phyloP scores from a whole-genome alignment of 2,797 vertebrate species.

The Sebastes miniatus region DNA sequence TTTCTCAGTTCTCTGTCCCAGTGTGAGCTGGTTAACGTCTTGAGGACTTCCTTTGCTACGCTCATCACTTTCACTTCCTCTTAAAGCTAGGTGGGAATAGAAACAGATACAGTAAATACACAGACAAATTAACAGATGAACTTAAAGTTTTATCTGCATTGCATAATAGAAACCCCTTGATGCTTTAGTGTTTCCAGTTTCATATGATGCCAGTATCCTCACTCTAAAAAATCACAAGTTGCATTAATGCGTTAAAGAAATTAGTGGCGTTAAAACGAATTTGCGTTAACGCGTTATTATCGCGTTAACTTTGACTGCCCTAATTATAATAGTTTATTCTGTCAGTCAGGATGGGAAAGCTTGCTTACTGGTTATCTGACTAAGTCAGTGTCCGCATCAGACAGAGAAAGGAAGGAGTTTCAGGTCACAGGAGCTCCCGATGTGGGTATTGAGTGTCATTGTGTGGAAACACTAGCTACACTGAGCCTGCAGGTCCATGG shows the following conservation, averaged over 20 bases:
- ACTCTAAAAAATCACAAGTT: too few species aligned
- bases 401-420: conserved; percentile 27
- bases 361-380: neutral
- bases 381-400: neutral
- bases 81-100: neutral
- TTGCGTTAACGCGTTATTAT: too few species aligned
- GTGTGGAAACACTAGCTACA: conserved; percentile 31
- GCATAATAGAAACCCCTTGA: neutral
- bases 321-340: neutral
- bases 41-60: neutral
- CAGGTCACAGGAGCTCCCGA: conserved; percentile 6
- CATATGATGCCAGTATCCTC: too few species aligned
- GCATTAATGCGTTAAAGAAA: too few species aligned
- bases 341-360: neutral
- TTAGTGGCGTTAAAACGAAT: too few species aligned
- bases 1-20: neutral
- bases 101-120: neutral
- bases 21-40: neutral
- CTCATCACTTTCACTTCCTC: conserved; percentile 57
- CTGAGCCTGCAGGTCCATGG: neutral
- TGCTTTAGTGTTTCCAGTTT: neutral
- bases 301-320: accelerated
- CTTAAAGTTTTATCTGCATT: neutral
- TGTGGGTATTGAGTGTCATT: conserved; percentile 29
- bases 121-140: neutral